Base-by-base conservation (phyloP, 1,140 invertebrate genomes). In the Drosophila tropicalis region DNA sequence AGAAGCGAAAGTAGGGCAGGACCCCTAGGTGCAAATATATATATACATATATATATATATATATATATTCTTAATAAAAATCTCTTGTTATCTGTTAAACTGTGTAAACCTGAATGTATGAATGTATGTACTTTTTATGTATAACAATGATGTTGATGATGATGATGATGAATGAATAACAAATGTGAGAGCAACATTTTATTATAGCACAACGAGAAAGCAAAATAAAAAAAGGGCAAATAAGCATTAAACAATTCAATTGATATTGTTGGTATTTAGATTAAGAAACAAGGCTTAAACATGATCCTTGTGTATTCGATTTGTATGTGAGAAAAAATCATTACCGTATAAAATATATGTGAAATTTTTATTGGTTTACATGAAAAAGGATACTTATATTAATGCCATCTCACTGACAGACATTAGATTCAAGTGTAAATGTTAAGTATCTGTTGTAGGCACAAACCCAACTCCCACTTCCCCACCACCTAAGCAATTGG, bases 1-100 rank as follows among this genome's bases (percentile, higher is more conserved):
- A 51, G 44, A 51, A 36, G 10, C 9, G 17, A 51, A 51, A 9
- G 17, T 41, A 34, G 62, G 70, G 70, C 69, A 72, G 71, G 71
- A 66, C 70, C 71, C 70, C 54, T 61, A 62, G 40, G 34, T 56
- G 12, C 39, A 73, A 40, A 58, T 25, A 63, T 57, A 32, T 36
- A 34, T 6, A 61, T 60, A 36, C 17, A 15, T 57, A 12, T 32
- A 13, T 47, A 19, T 15, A 51, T 2, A 29, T 4, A 29, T 4
- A 29, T 29, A 5, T 29, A 63, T 44, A 62, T 62, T 15, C n/a
- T 12, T 2, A 51, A 34, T 36, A 12, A 62, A 29, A 63, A 44
- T 65, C 36, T 15, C 1, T 29, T 5, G 58, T 34, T 17, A 69
- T 66, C 39, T 32, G 17, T 71, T 51, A 72, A 57, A 34, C 29